Evolutionary conservation across 2,888 invertebrate species (phyloP).

Genomic region (Boloria euphrosyne): DNA sequence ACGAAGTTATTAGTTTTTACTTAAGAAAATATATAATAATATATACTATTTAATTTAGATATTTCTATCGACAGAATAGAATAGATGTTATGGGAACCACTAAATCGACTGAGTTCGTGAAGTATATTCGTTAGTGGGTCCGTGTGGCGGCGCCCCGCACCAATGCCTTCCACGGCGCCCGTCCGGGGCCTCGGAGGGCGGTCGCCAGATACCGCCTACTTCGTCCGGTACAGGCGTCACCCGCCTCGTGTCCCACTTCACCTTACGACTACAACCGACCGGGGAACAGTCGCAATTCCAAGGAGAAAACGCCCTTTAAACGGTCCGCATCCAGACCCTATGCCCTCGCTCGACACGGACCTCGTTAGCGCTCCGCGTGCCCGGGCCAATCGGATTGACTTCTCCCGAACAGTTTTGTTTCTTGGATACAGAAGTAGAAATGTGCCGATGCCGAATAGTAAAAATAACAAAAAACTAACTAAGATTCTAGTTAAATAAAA

Average conservation of each 20-base stretch:
- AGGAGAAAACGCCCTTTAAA: constrained; percentile 66
- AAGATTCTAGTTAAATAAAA: constrained; percentile 21
- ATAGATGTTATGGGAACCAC: constrained; percentile 55
- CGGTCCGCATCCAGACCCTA: constrained; percentile 41
- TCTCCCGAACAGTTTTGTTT: too few species aligned
- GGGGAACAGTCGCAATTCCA: constrained; percentile 51
- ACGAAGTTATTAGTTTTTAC: not conserved
- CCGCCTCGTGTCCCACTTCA: constrained; percentile 77
- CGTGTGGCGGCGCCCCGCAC: constrained; percentile 76
- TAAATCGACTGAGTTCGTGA: constrained; percentile 73
- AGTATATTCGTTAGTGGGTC: constrained; percentile 76
- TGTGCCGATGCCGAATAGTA: not conserved
- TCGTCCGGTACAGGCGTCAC: constrained; percentile 80
- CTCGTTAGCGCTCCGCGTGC: constrained; percentile 12
- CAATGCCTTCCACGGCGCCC: constrained; percentile 71
- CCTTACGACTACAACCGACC: constrained; percentile 57
- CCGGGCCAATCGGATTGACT: not conserved
- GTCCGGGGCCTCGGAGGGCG: constrained; percentile 78
- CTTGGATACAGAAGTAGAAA: too few species aligned
- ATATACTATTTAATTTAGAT: constrained; percentile 5
- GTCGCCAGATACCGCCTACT: constrained; percentile 80
- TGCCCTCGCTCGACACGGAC: constrained; percentile 24
- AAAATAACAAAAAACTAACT: not conserved
- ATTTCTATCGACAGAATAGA: constrained; percentile 53
- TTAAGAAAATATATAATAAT: too few species aligned